Percentiles rank a stretch among this genome's conserved stretches.
phyloP scores from a whole-genome alignment of 2,888 invertebrate genomes.

The Lamellibrachia satsuma region DNA sequence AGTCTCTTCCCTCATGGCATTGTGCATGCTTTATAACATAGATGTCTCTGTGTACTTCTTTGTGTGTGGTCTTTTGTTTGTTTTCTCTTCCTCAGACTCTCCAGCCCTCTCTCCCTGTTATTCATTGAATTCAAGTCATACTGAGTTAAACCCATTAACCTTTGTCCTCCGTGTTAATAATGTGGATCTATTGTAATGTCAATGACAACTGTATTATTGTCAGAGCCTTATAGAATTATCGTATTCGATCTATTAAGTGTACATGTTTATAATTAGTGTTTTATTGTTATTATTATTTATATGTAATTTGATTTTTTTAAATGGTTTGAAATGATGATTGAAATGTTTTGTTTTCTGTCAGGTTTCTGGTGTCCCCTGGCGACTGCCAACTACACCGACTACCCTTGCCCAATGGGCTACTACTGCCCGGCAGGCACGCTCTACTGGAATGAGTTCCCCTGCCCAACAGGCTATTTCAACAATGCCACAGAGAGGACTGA shows the following conservation, averaged over 20 bases:
- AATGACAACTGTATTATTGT: too few relatives aligned
- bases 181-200: background rate
- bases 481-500: constrained; percentile 30
- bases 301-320: constrained; percentile 3
- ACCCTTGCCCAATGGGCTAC: constrained; percentile 49
- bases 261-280: too few relatives aligned
- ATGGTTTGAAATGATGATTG: background rate
- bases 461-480: constrained; percentile 54
- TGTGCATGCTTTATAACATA: too few relatives aligned
- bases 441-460: constrained; percentile 46
- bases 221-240: too few relatives aligned
- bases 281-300: background rate
- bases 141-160: background rate
- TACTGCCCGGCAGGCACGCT: constrained; percentile 52
- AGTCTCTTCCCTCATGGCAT: too few relatives aligned
- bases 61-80: too few relatives aligned
- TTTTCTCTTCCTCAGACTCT: too few relatives aligned
- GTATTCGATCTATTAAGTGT: too few relatives aligned
- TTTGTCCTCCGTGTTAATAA: background rate
- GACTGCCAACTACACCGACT: constrained; percentile 49
- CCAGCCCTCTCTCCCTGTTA: background rate
- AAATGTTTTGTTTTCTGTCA: constrained; percentile 28
- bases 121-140: background rate
- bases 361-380: constrained; percentile 49
- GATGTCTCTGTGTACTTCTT: background rate